These are phyloP conservation scores for Peromyscus melanophrys DNA, from an alignment of 2,797 vertebrate species.

Conservation along the genomic window DNA sequence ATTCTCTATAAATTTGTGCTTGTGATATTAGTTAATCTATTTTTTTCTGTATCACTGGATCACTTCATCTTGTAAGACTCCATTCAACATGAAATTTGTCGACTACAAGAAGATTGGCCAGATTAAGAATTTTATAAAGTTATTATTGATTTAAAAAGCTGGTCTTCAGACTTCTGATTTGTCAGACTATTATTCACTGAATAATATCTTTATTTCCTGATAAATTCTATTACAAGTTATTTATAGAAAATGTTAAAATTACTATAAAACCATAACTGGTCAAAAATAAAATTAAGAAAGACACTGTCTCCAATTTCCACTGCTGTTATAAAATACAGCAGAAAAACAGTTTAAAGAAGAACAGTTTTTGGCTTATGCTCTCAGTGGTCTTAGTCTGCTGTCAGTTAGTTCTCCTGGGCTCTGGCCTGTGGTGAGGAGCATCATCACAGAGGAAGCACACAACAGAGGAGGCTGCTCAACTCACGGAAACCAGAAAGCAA, in stretches of 20 bases:
- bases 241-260: conserved; percentile 35
- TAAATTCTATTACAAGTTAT: neutral
- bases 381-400: neutral
- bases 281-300: conserved; percentile 20
- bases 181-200: neutral
- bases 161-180: neutral
- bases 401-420: neutral
- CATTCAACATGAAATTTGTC: conserved; percentile 39
- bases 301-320: neutral
- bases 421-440: neutral
- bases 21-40: neutral
- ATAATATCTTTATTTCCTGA: conserved; percentile 19
- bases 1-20: neutral
- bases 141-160: neutral
- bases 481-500: neutral
- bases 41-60: neutral
- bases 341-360: neutral
- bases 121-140: neutral
- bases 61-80: neutral
- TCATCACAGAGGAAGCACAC: neutral
- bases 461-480: neutral
- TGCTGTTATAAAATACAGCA: neutral
- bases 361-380: neutral
- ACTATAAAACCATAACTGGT: conserved; percentile 18
- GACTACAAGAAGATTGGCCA: conserved; percentile 16